These are phyloP conservation scores for Myoxocephalus aenaeus DNA, from an alignment of 2,797 vertebrate genomes.

Conservation along the genomic window DNA sequence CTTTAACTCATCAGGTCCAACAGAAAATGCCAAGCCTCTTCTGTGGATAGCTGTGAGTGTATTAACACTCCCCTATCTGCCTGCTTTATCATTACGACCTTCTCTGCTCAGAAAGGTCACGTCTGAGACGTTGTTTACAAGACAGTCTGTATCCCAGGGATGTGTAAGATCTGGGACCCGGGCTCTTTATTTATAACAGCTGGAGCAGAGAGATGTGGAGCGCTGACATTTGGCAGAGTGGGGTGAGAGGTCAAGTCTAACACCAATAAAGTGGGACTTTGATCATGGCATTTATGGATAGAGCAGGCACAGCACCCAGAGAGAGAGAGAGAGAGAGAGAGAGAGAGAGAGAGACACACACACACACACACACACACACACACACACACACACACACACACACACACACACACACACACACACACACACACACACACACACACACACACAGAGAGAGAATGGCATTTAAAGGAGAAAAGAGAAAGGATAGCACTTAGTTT, in stretches of 20 bases:
- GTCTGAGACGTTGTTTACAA: slow-evolving; percentile 76
- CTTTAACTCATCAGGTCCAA: neutral
- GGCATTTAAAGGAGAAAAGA: slow-evolving; percentile 25
- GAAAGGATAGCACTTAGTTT: neutral
- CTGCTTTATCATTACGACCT: slow-evolving; percentile 57
- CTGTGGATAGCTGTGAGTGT: slow-evolving; percentile 17
- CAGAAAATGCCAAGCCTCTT: neutral
- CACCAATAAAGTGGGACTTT: slow-evolving; percentile 93
- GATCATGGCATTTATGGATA: slow-evolving; percentile 95
- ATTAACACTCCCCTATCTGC: slow-evolving; percentile 31
- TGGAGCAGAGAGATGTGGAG: slow-evolving; percentile 85
- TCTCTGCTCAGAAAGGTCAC: slow-evolving; percentile 64
- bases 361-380: no score
- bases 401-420: no score
- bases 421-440: no score
- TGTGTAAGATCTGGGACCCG: slow-evolving; percentile 80
- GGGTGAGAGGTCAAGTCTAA: slow-evolving; percentile 92
- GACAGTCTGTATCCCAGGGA: slow-evolving; percentile 71
- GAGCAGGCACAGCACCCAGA: slow-evolving; percentile 74
- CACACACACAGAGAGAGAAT: slow-evolving; percentile 3
- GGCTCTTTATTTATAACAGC: slow-evolving; percentile 94
- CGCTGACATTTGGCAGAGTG: slow-evolving; percentile 85
- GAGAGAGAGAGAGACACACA: neutral
- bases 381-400: no score
- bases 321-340: slow-evolving; percentile 1